phyloP scores from a whole-genome alignment of 2,113 vertebrate species.

The Brienomyrus brachyistius region DNA sequence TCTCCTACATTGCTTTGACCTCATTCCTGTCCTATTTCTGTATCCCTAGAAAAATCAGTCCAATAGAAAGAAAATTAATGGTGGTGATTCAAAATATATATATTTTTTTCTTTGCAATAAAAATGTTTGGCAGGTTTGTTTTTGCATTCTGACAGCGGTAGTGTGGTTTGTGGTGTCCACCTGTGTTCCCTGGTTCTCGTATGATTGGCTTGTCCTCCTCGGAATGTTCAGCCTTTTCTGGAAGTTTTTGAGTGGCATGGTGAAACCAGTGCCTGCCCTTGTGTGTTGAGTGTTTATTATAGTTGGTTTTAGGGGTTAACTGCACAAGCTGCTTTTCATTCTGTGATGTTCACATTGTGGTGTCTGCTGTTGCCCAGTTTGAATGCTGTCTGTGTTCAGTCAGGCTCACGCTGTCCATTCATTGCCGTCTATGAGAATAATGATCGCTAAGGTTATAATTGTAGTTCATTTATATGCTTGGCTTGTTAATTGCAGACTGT shows the following conservation, averaged over 20 bases:
- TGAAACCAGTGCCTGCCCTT: background rate
- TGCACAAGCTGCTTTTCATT: background rate
- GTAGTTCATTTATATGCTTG: constrained; percentile 11
- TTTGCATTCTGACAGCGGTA: background rate
- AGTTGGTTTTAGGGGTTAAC: background rate
- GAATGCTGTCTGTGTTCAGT: background rate
- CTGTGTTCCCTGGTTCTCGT: constrained; percentile 22
- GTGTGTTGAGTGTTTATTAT: background rate
- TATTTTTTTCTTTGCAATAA: background rate
- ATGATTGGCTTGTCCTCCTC: constrained; percentile 29
- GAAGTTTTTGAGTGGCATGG: background rate
- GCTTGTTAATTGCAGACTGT: constrained; percentile 10
- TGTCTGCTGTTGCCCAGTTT: background rate
- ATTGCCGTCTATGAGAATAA: background rate
- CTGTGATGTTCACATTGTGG: background rate
- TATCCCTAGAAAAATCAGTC: background rate
- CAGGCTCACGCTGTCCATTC: background rate
- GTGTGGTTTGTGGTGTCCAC: constrained; percentile 1
- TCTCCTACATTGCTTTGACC: background rate
- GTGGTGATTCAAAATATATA: background rate
- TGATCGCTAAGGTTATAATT: constrained; percentile 10
- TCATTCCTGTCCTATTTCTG: background rate
- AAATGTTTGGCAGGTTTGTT: background rate
- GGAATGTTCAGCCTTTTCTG: background rate
- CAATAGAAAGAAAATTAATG: background rate